phyloP scores from a whole-genome alignment of 23 tunicate species.

The Ascidia mentula region DNA sequence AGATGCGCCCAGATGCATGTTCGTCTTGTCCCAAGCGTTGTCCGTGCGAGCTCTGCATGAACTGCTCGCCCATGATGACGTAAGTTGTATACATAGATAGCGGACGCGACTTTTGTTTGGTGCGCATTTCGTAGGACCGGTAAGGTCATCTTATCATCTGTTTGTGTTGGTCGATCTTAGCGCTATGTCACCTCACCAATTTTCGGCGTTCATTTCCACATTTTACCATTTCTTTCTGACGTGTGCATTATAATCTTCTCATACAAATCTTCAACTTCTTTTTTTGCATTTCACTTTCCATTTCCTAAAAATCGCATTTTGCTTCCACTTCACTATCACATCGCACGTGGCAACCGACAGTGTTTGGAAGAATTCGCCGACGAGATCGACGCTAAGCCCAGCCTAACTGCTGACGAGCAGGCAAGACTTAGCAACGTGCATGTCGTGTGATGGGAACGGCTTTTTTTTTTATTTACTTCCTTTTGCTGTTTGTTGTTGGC shows the following conservation, averaged over 20 bases:
- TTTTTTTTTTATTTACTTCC: too few species aligned
- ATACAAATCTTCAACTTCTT: not conserved
- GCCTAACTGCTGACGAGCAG: slow-evolving; percentile 35
- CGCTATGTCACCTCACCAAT: too few species aligned
- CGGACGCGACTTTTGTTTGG: not conserved
- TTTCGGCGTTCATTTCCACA: too few species aligned
- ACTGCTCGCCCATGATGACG: slow-evolving; percentile 71
- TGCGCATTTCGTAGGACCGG: not conserved
- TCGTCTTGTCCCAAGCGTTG: slow-evolving; percentile 84
- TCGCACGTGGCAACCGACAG: not conserved
- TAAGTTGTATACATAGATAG: slow-evolving; percentile 7
- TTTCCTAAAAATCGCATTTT: not conserved
- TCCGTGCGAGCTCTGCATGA: slow-evolving; percentile 97
- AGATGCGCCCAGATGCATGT: slow-evolving; percentile 80
- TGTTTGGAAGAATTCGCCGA: slow-evolving; percentile 30
- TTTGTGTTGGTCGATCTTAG: too few species aligned
- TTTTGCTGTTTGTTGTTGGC: too few species aligned
- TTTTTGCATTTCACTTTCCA: not conserved
- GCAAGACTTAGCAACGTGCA: slow-evolving; percentile 27
- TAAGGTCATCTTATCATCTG: too few species aligned
- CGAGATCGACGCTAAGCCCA: slow-evolving; percentile 20
- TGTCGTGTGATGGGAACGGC: not conserved
- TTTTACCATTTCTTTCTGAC: too few species aligned
- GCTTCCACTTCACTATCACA: slow-evolving; percentile 1
- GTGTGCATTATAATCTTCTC: not conserved